Conservation (phyloP, 30 jellyfish, hydroid and myxozoan genomes). For the Aurelia coerulea region DNA sequence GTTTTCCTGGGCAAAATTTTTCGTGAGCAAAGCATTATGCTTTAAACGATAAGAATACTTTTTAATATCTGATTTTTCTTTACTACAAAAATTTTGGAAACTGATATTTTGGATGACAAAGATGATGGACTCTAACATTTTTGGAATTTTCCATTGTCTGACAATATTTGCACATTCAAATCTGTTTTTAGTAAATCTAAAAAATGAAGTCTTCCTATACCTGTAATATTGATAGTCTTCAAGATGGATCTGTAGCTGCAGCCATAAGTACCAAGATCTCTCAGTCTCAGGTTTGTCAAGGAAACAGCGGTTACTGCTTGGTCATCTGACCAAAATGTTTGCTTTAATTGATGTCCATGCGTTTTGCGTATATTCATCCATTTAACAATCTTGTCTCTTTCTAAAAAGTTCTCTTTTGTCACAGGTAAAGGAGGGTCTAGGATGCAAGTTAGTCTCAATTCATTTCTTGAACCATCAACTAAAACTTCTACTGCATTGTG, state of each 20-base stretch:
- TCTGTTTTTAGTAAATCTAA: too few relatives aligned
- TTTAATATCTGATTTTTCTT: too few relatives aligned
- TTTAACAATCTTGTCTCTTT: slow-evolving; percentile 70
- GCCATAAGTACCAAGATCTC: slow-evolving; percentile 75
- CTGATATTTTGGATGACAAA: too few relatives aligned
- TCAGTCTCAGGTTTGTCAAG: slow-evolving; percentile 19
- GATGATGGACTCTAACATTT: too few relatives aligned
- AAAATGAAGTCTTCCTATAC: background rate
- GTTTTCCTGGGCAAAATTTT: too few relatives aligned
- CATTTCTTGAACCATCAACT: slow-evolving; percentile 45
- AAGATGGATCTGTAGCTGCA: slow-evolving; percentile 38
- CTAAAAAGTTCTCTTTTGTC: slow-evolving; percentile 64
- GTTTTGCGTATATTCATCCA: slow-evolving; percentile 63
- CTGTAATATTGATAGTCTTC: slow-evolving; percentile 64
- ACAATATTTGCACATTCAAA: too few relatives aligned
- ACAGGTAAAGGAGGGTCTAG: slow-evolving; percentile 65
- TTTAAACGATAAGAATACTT: too few relatives aligned
- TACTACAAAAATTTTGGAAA: too few relatives aligned
- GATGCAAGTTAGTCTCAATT: slow-evolving; percentile 61
- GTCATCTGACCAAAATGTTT: slow-evolving; percentile 76
- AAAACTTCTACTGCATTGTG: slow-evolving; percentile 71
- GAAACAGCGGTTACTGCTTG: slow-evolving; percentile 79
- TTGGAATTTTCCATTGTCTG: too few relatives aligned
- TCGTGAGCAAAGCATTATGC: too few relatives aligned
- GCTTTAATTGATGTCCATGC: slow-evolving; percentile 25